These are phyloP conservation scores for Lanistes nyassanus DNA, from an alignment of 1,140 invertebrate genomes.

Conservation along the genomic window DNA sequence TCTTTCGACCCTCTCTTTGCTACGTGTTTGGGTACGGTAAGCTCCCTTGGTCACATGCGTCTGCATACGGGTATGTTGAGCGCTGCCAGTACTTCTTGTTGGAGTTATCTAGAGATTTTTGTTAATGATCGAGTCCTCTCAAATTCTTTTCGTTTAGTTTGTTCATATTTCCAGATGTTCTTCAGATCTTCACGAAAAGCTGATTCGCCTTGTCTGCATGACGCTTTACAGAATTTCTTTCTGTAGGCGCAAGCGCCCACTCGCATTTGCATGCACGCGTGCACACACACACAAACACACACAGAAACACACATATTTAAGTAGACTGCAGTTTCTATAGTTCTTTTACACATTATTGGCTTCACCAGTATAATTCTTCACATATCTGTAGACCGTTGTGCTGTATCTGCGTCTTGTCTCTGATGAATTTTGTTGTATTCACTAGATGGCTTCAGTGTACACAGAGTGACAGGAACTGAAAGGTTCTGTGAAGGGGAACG, in stretches of 20 bases:
- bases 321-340: neutral
- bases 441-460: no score
- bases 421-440: no score
- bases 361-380: neutral
- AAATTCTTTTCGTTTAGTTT: neutral
- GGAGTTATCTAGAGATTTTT: no score
- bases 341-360: neutral
- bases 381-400: neutral
- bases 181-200: neutral
- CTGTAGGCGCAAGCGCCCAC: neutral
- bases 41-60: no score
- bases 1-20: no score
- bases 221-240: neutral
- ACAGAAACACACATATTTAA: neutral
- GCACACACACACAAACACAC: conserved; percentile 18
- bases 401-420: no score
- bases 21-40: no score
- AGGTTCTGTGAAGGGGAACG: no score
- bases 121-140: no score
- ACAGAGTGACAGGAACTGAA: no score
- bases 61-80: no score
- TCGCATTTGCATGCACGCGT: neutral
- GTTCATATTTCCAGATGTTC: neutral
- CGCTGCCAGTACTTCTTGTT: no score
- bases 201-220: neutral